Percentiles rank a stretch among this genome's conserved stretches.
Evolutionary conservation across 2,888 invertebrate genomes (phyloP).

Genomic region (Eristalis arbustorum): DNA sequence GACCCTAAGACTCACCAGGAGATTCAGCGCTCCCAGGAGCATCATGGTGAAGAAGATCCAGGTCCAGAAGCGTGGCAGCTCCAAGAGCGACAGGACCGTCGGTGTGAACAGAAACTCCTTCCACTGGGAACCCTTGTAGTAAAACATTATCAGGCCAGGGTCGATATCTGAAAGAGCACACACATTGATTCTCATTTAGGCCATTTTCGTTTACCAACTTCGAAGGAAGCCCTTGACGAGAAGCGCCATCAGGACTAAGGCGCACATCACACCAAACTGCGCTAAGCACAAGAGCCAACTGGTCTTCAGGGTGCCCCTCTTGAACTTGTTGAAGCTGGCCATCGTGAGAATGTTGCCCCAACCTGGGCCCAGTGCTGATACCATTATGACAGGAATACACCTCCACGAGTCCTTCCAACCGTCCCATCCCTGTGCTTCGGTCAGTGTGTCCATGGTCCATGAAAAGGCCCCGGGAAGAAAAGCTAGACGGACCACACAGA

Average conservation of each 20-base stretch:
- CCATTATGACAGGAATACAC: conserved; percentile 2
- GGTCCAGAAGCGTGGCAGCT: conserved; percentile 46
- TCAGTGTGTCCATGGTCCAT: neutral
- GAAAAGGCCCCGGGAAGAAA: conserved; percentile 32
- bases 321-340: conserved; percentile 81
- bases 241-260: conserved; percentile 80
- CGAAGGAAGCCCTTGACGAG: conserved; percentile 74
- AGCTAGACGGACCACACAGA: conserved; percentile 66
- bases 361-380: conserved; percentile 49
- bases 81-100: conserved; percentile 24
- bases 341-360: conserved; percentile 60
- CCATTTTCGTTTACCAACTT: neutral
- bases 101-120: conserved; percentile 26
- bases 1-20: conserved; percentile 37
- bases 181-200: conserved; percentile 25
- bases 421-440: too few species aligned
- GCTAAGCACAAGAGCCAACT: conserved; percentile 75
- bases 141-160: neutral
- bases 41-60: conserved; percentile 48
- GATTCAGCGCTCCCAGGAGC: conserved; percentile 37
- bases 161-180: neutral
- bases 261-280: conserved; percentile 76
- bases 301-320: conserved; percentile 84
- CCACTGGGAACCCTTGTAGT: conserved; percentile 29
- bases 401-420: conserved; percentile 41